Base-by-base conservation (phyloP, 2,797 vertebrate genomes). In the Crypturellus tataupa region DNA sequence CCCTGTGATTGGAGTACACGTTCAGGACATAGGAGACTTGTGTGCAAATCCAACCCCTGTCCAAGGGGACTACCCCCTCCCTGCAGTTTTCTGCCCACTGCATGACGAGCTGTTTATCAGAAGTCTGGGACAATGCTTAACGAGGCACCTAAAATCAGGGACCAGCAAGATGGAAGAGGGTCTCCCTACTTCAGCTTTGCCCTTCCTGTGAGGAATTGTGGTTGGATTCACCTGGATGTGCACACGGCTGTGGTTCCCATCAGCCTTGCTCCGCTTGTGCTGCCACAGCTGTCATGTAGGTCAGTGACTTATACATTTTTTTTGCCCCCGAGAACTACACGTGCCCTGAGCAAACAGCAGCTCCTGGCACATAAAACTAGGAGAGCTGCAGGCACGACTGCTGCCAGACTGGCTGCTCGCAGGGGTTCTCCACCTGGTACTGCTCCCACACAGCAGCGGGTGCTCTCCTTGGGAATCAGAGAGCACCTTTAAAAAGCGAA, bases 201-300 rank as follows among this genome's bases (percentile, higher is more conserved):
- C 20, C 7, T 72, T 51, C 67, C 16, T 27, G 5, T 8, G 35
- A 3, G 3, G 35, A 16, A 21, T 6, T 31, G 15, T 7, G 23
- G 17, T 27, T 55, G 72, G 25, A n/a, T 14, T 31, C 55, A 12
- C 11, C 9, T 1, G 5, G 42, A 35, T 31, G 59, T 35, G 35
- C 10, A 6, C 23, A 10, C 9, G 35, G 15, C 35, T 25, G 35
- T 10, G 14, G 31, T 23, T 31, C 42, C 40, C 20, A n/a, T 21
- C 31, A 65, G 12, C 9, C 8, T 33, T 51, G 23, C 42, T 67
- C 83, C 46, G 27, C 37, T 55, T 1, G 13, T 31, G 5, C 65
- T n/a, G 23, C 44, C 44, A 4, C 0, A 6, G 17, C 18, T 16
- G 9, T 29, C 1, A 4, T 3, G 23, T 31, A 0, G 0, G 42